phyloP scores from a whole-genome alignment of 2,888 invertebrate genomes.

The Latrodectus elegans region DNA sequence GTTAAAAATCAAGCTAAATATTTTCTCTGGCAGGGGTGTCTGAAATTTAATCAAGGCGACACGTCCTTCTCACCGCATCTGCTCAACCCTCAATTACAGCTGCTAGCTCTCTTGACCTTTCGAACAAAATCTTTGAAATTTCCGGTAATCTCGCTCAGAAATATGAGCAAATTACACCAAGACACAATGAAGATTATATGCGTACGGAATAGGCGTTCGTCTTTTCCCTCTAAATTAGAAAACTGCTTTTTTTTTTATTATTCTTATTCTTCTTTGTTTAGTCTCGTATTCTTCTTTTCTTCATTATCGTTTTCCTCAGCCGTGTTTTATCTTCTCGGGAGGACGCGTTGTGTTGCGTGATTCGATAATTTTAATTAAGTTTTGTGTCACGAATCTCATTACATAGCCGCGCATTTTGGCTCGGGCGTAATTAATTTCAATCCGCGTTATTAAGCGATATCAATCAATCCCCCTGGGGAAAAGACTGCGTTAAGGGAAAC shows the following conservation, averaged over 20 bases:
- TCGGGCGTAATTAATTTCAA: conserved; percentile 64
- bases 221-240: conserved; percentile 2
- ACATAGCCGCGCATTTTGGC: conserved; percentile 13
- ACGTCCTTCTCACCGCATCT: neutral
- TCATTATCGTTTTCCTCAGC: conserved; percentile 5
- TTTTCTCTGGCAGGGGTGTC: neutral
- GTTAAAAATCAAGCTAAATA: neutral
- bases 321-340: conserved; percentile 38
- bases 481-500: conserved; percentile 9
- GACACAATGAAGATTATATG: neutral
- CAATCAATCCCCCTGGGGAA: conserved; percentile 45
- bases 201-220: neutral
- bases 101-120: neutral
- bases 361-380: conserved; percentile 67
- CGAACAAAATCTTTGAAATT: conserved; percentile 5
- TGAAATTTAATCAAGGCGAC: conserved; percentile 1
- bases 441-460: conserved; percentile 65
- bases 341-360: conserved; percentile 28
- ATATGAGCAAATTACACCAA: conserved; percentile 1
- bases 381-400: conserved; percentile 66
- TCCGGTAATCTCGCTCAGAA: neutral
- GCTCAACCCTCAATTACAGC: conserved; percentile 4
- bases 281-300: conserved; percentile 4
- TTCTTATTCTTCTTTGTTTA: neutral
- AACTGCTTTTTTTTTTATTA: neutral